Percentiles rank a stretch among this genome's conserved stretches.
These are phyloP conservation scores for Ennomos erosarius DNA, from an alignment of 2,888 invertebrate genomes.

Conservation along the genomic window DNA sequence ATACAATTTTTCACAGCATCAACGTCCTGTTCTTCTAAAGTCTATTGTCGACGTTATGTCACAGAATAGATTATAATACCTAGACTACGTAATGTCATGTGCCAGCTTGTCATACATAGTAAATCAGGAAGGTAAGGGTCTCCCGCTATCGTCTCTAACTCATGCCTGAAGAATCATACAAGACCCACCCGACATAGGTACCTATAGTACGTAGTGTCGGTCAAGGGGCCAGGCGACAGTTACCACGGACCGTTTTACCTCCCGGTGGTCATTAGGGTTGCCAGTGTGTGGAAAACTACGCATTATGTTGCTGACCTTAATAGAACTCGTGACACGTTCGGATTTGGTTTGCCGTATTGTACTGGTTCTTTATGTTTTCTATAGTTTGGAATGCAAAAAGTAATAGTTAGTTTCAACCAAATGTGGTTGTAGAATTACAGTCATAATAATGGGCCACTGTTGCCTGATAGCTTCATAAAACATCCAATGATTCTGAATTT, in stretches of 20 bases:
- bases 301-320: constrained; percentile 29
- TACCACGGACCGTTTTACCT: constrained; percentile 39
- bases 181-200: constrained; percentile 32
- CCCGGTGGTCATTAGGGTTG: constrained; percentile 39
- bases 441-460: no score
- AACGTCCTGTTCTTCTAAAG: no score
- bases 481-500: no score
- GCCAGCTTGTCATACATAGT: no score
- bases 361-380: constrained; percentile 7
- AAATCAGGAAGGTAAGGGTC: no score
- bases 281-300: constrained; percentile 39
- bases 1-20: no score
- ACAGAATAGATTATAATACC: no score
- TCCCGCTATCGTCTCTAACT: constrained; percentile 10
- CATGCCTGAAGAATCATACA: constrained; percentile 9
- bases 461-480: no score
- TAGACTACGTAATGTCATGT: no score
- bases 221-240: constrained; percentile 58
- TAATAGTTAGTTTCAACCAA: no score
- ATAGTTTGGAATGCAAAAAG: background rate
- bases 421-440: no score
- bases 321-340: constrained; percentile 7
- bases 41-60: no score
- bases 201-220: constrained; percentile 51
- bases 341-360: constrained; percentile 11